These are phyloP conservation scores for Ptychoptera albimana DNA, from an alignment of 2,888 invertebrate species.

Conservation along the genomic window DNA sequence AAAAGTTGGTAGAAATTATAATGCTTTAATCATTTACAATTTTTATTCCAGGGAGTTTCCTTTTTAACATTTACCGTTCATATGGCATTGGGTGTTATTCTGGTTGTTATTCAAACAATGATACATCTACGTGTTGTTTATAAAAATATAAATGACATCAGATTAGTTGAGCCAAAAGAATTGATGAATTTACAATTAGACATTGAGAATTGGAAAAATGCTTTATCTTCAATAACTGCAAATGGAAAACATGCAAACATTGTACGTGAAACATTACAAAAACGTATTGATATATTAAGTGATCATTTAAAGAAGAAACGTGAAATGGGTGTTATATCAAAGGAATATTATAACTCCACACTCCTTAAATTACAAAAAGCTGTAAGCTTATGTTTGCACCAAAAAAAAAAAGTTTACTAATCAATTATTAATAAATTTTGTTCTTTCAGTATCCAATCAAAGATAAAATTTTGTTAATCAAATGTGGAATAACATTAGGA, in stretches of 20 bases:
- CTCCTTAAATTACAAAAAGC: slow-evolving; percentile 44
- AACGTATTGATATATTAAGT: slow-evolving; percentile 52
- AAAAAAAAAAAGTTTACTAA: slow-evolving; percentile 11
- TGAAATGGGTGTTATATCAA: slow-evolving; percentile 33
- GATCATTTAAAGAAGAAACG: slow-evolving; percentile 40
- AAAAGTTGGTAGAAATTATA: no score
- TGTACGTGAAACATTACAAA: slow-evolving; percentile 61
- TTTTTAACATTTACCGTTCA: slow-evolving; percentile 68
- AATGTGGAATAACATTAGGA: slow-evolving; percentile 49
- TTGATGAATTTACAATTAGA: slow-evolving; percentile 62
- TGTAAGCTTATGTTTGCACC: slow-evolving; percentile 12
- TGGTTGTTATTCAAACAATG: slow-evolving; percentile 52
- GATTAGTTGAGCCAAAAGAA: slow-evolving; percentile 57
- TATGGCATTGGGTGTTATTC: slow-evolving; percentile 57
- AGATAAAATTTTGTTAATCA: slow-evolving; percentile 53
- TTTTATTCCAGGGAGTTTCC: slow-evolving; percentile 47
- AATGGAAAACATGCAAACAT: slow-evolving; percentile 72
- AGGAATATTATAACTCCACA: slow-evolving; percentile 49
- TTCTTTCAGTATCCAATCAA: slow-evolving; percentile 63
- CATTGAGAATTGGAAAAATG: slow-evolving; percentile 69
- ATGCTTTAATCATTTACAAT: no score
- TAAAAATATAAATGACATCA: slow-evolving; percentile 48
- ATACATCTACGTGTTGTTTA: slow-evolving; percentile 55
- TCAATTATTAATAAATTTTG: background rate
- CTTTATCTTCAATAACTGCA: slow-evolving; percentile 58